Evolutionary conservation across 2,113 vertebrate species (phyloP).

Genomic region (Xenopus laevis): DNA sequence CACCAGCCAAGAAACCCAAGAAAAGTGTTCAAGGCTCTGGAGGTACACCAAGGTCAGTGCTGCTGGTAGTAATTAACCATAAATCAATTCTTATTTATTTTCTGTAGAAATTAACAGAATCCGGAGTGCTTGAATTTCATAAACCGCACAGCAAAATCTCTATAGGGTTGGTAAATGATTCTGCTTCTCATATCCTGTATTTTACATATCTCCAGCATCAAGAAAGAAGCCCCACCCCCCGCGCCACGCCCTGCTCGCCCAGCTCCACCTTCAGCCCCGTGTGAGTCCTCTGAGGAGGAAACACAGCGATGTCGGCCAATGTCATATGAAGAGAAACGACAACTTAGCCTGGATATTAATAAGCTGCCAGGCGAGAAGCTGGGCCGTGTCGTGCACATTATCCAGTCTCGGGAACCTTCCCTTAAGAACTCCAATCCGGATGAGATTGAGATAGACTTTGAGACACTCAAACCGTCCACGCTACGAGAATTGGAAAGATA

Average conservation of each 20-base stretch:
- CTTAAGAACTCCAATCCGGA: slow-evolving; percentile 96
- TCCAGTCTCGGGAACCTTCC: slow-evolving; percentile 89
- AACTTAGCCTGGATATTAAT: slow-evolving; percentile 95
- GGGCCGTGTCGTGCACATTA: slow-evolving; percentile 92
- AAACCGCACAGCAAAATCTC: too few relatives aligned
- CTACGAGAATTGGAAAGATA: slow-evolving; percentile 91
- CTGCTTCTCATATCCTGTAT: too few relatives aligned
- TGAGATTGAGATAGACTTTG: slow-evolving; percentile 97
- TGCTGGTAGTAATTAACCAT: neutral
- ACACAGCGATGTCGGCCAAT: slow-evolving; percentile 92
- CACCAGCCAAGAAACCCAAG: slow-evolving; percentile 83
- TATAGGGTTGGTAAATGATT: too few relatives aligned
- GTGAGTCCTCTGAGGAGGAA: slow-evolving; percentile 75
- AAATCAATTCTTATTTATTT: neutral
- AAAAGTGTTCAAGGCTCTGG: slow-evolving; percentile 72
- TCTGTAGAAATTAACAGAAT: too few relatives aligned
- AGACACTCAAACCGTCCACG: slow-evolving; percentile 92
- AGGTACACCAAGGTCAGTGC: slow-evolving; percentile 56
- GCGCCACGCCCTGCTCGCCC: slow-evolving; percentile 21
- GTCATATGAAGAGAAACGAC: slow-evolving; percentile 94
- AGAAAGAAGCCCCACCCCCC: slow-evolving; percentile 29
- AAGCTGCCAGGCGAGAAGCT: slow-evolving; percentile 94
- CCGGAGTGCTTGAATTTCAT: too few relatives aligned
- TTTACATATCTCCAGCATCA: slow-evolving; percentile 13
- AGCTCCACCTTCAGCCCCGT: slow-evolving; percentile 63